A percentile compares a stretch with the other conserved stretches of the same genome.
These are phyloP conservation scores for Chaetops frenatus DNA, from an alignment of 2,113 vertebrate species.

Conservation along the genomic window DNA sequence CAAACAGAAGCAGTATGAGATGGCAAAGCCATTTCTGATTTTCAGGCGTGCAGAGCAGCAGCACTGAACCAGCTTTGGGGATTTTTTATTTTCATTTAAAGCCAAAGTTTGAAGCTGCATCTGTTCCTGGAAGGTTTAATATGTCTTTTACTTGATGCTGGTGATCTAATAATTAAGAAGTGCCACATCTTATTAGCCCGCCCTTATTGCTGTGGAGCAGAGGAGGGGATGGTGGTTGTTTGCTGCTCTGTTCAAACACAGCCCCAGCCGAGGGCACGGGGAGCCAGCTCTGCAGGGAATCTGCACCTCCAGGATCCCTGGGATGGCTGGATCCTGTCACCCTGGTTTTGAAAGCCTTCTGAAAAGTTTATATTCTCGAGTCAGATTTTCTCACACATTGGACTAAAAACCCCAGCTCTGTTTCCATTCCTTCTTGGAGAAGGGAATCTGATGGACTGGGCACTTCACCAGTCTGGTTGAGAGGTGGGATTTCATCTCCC, in stretches of 20 bases:
- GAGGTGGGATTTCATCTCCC: too few species aligned
- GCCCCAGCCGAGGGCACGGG: background rate
- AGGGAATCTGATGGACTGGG: too few species aligned
- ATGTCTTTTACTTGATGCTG: background rate
- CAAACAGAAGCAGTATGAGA: conserved; percentile 71
- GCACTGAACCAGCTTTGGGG: background rate
- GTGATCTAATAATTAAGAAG: conserved; percentile 17
- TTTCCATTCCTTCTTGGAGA: too few species aligned
- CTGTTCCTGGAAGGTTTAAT: background rate
- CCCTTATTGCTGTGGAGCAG: background rate
- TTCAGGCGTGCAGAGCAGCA: background rate
- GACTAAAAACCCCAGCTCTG: too few species aligned
- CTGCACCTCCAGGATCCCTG: background rate
- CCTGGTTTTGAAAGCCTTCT: too few species aligned
- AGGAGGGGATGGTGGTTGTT: background rate
- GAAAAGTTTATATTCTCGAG: too few species aligned
- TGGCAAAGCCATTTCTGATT: conserved; percentile 44
- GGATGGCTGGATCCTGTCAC: background rate
- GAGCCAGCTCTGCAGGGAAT: background rate
- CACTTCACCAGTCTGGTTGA: too few species aligned
- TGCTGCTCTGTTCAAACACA: background rate
- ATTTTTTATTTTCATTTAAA: conserved; percentile 4
- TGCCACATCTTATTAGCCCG: background rate
- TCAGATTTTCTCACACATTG: too few species aligned
- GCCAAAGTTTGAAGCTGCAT: background rate